Percentiles rank a stretch among this genome's conserved stretches.
Conservation (phyloP, 2,888 invertebrate species). For the Entomobrya proxima region DNA sequence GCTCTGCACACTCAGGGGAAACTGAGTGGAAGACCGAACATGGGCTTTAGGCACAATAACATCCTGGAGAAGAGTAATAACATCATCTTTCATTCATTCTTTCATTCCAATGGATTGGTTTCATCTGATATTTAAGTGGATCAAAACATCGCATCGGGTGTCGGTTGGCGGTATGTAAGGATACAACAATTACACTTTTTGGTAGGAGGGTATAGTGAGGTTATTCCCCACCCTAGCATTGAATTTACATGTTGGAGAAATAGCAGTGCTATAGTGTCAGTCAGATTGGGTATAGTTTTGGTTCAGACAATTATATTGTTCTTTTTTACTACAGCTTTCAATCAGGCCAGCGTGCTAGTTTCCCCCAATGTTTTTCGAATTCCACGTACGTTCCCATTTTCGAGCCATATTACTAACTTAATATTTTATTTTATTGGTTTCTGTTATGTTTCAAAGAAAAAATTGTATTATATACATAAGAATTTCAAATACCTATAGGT, state of each 20-base stretch:
- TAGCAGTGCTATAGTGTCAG: too few relatives aligned
- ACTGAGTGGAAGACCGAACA: constrained; percentile 43
- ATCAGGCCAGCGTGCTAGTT: neutral
- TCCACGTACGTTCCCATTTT: neutral
- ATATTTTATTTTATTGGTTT: too few relatives aligned
- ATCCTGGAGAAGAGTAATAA: constrained; percentile 52
- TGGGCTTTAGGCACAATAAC: constrained; percentile 45
- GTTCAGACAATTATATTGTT: constrained; percentile 30
- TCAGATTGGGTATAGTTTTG: neutral
- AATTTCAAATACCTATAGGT: too few relatives aligned
- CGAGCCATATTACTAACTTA: too few relatives aligned
- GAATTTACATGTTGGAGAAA: too few relatives aligned
- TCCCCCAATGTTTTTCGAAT: constrained; percentile 8
- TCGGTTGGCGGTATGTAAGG: constrained; percentile 22
- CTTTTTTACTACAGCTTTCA: constrained; percentile 22
- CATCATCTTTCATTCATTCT: constrained; percentile 60
- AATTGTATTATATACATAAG: neutral
- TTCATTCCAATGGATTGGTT: constrained; percentile 67
- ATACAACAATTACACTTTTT: neutral
- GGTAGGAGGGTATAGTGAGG: too few relatives aligned
- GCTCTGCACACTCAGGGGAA: constrained; percentile 38
- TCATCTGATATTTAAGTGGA: constrained; percentile 52
- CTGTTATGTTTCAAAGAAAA: neutral
- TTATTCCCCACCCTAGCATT: neutral
- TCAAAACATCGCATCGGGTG: constrained; percentile 39